phyloP scores from a whole-genome alignment of 1,140 invertebrate species.

The Drosophila kepulauana region DNA sequence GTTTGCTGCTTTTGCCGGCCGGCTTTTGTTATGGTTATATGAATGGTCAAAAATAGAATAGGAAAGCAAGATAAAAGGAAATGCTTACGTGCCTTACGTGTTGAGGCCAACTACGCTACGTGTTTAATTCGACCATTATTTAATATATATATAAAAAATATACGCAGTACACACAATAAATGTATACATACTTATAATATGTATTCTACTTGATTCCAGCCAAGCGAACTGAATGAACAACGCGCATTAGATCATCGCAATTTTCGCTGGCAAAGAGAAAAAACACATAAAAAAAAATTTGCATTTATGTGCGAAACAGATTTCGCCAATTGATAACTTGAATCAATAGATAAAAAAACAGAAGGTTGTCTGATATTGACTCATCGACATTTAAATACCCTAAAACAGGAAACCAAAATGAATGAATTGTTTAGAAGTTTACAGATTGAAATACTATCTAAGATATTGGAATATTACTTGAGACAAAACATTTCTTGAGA shows the following conservation, averaged over 20 bases:
- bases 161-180: background rate
- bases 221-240: conserved; percentile 30
- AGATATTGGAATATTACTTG: too few relatives aligned
- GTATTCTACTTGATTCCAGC: conserved; percentile 42
- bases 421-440: background rate
- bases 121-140: conserved; percentile 1
- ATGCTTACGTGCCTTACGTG: conserved; percentile 57
- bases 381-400: background rate
- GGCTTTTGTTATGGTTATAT: conserved; percentile 23
- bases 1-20: conserved; percentile 18
- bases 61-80: conserved; percentile 41
- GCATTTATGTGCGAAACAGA: conserved; percentile 67
- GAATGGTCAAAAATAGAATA: conserved; percentile 39
- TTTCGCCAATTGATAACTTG: conserved; percentile 37
- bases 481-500: too few relatives aligned
- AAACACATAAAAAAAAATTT: conserved; percentile 58
- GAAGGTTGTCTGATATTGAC: background rate
- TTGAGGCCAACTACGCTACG: conserved; percentile 4
- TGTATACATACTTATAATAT: conserved; percentile 19
- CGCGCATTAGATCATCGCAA: conserved; percentile 71
- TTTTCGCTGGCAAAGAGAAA: conserved; percentile 42
- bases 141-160: conserved; percentile 15
- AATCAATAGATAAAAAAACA: conserved; percentile 3
- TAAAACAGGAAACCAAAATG: background rate
- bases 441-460: background rate